Conservation (phyloP, 2,797 vertebrate species). For the Champsocephalus gunnari region DNA sequence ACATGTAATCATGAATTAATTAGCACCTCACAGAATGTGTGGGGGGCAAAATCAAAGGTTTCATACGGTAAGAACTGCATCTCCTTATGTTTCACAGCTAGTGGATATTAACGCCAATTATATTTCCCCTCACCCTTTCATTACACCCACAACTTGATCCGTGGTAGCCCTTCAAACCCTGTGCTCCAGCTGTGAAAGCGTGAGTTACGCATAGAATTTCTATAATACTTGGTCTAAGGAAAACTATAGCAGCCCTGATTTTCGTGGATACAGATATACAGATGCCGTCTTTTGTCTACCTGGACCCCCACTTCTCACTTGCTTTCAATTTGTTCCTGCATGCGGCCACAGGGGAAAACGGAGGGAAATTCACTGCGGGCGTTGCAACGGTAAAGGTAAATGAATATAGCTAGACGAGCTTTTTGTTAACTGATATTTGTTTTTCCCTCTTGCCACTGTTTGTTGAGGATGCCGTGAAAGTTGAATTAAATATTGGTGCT, state of each 20-base stretch:
- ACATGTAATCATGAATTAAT: constrained; percentile 56
- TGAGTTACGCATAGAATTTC: constrained; percentile 10
- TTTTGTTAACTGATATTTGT: not conserved
- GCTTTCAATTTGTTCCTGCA: not conserved
- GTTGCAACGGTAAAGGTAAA: not conserved
- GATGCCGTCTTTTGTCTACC: not conserved
- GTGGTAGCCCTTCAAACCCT: constrained; percentile 3
- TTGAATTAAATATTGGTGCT: no score
- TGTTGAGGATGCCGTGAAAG: no score
- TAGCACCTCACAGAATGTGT: constrained; percentile 54
- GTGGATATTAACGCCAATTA: constrained; percentile 27
- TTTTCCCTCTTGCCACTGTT: not conserved
- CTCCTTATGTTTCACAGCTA: constrained; percentile 43
- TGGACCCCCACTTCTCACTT: constrained; percentile 1
- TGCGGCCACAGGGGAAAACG: not conserved
- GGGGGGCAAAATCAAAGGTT: constrained; percentile 48
- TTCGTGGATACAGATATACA: constrained; percentile 7
- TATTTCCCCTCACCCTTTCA: constrained; percentile 30
- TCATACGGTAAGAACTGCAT: constrained; percentile 37
- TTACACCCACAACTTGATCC: constrained; percentile 44
- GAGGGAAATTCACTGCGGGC: not conserved
- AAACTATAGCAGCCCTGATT: constrained; percentile 1
- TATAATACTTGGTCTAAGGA: constrained; percentile 8
- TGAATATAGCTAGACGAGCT: not conserved
- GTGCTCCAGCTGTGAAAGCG: constrained; percentile 30